Conservation (phyloP, 1,140 invertebrate genomes). For the Apis cerana region DNA sequence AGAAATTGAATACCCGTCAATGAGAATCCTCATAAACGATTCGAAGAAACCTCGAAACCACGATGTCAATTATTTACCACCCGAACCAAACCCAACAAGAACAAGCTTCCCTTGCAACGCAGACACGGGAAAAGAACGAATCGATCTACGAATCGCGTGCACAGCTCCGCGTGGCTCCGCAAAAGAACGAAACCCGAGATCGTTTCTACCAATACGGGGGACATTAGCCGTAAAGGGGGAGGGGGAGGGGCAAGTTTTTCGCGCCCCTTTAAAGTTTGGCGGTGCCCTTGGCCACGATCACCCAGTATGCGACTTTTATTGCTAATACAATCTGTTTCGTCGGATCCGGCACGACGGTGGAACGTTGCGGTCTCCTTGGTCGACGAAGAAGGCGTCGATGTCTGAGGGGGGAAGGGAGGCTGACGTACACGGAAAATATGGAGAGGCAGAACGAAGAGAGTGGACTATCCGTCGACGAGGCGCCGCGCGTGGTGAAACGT, state of each 20-base stretch:
- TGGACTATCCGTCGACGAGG: conserved; percentile 58
- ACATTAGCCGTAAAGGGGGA: neutral
- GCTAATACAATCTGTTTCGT: conserved; percentile 60
- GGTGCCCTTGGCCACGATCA: neutral
- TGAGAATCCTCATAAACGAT: too few species aligned
- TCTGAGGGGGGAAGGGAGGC: neutral
- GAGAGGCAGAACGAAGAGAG: conserved; percentile 12
- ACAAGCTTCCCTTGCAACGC: neutral
- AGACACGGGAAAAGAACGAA: neutral
- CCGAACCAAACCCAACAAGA: too few species aligned
- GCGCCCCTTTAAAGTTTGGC: conserved; percentile 56
- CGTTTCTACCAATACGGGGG: neutral
- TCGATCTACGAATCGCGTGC: neutral
- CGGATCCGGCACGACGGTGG: conserved; percentile 1
- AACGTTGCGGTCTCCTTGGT: conserved; percentile 18
- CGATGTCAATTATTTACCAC: neutral
- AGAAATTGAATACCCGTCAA: too few species aligned
- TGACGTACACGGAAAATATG: conserved; percentile 47
- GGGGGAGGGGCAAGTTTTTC: conserved; percentile 61
- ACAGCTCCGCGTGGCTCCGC: neutral
- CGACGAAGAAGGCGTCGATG: neutral
- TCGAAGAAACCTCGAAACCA: too few species aligned
- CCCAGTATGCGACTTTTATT: conserved; percentile 60
- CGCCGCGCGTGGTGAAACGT: conserved; percentile 46
- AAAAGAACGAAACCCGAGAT: neutral